Evolutionary conservation across 2,113 vertebrate genomes (phyloP), one percentile per base, ranked within the genome.

Genomic region (Mugil cephalus): DNA sequence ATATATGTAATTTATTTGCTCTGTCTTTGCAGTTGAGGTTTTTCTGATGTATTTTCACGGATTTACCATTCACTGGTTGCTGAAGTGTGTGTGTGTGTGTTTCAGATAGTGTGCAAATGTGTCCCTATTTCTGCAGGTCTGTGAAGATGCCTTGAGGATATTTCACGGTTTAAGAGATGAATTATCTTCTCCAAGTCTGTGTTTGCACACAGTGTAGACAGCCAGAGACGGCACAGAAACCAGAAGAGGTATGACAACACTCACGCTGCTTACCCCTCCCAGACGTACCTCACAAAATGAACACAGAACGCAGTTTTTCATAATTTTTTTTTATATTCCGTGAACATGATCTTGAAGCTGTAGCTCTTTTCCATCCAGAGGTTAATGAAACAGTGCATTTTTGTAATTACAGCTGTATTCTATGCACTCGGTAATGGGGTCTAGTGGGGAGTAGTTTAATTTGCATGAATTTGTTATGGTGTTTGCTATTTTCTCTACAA

Each of bases 101-200:
- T 30, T 30, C 24, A 30, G 21, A 19, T 43, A 24, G 55, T 21
- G 24, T 36, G 45, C 13, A 21, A 59, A 55, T 76, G 53, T 73
- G 63, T 69, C 73, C 55, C 59, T 58, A 15, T 54, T 59, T 63
- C 62, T 70, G 70, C 73, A 71, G 60, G 30, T 73, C 58, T 82
- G 48, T 63, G 46, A 80, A 75, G 67, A 82, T 69, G 79, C 63
- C 75, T 73, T 45, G 54, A 74, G 71, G 67, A 77, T 63, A 64
- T 62, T 76, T 84, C 59, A 66, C 4, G 4, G 71, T 36, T 77
- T 79, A 66, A 64, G 50, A 67, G 64, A 69, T 50, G 21, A 84
- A 67, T 87, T 62, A 69, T 70, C 63, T 47, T 55, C 66, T 34
- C 66, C 9, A 13, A 1, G 24, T 54, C n/a, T 65, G 69, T 67